Conservation (phyloP, 2,797 vertebrate genomes). For the Amazona ochrocephala region DNA sequence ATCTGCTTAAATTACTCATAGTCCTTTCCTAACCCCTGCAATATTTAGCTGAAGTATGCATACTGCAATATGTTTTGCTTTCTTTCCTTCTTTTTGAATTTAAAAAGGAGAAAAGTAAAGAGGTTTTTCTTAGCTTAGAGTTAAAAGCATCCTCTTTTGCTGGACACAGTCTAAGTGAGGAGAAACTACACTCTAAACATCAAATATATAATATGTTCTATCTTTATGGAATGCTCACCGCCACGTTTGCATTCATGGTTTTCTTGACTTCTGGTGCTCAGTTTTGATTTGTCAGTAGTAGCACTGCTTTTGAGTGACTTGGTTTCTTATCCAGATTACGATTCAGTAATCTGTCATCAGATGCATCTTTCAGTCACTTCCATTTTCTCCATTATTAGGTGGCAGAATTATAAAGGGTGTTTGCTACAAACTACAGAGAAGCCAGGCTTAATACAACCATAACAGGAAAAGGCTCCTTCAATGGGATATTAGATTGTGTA, state of each 20-base stretch:
- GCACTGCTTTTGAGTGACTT: neutral
- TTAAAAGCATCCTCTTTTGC: neutral
- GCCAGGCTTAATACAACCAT: neutral
- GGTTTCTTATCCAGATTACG: neutral
- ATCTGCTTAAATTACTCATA: neutral
- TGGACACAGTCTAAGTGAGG: neutral
- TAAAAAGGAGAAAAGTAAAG: neutral
- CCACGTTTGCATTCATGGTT: neutral
- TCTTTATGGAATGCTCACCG: neutral
- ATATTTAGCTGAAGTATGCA: neutral
- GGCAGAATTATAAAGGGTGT: neutral
- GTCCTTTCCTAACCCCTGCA: neutral
- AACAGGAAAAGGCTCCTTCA: neutral
- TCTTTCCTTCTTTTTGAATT: neutral
- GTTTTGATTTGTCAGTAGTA: neutral
- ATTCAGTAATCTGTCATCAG: neutral
- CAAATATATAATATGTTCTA: neutral
- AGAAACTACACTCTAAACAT: neutral
- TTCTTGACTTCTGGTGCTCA: neutral
- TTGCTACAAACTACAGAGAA: neutral
- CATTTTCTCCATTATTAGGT: neutral
- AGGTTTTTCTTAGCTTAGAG: neutral
- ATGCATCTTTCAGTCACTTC: neutral
- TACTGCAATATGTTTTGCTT: neutral
- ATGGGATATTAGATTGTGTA: neutral